Base-by-base conservation (phyloP, 64 coral and sea anemone genomes). In the Porites lutea region DNA sequence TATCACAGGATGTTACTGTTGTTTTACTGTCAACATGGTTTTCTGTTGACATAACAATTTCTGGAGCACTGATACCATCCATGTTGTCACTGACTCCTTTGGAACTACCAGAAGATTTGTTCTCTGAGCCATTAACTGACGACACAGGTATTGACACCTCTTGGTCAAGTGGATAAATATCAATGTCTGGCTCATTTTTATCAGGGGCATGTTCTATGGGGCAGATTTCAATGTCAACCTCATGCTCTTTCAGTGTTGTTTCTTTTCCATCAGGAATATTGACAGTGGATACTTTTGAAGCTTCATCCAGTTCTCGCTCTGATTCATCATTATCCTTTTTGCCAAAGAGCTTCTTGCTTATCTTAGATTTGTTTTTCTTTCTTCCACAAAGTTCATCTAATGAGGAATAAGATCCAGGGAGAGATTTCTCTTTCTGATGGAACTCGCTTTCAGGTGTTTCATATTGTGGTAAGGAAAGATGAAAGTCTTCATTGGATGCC, bases 91-190 rank as follows among this genome's bases (percentile, higher is more conserved):
- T 48, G 14, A 14, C 59, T 22, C 13, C 44, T 52, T 84, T 15
- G 20, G 61, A 10, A 57, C 79, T 3, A 84, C 84, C 76, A 9
- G 87, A 66, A n/a, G 84, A 44, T 51, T 82, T 72, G 69, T 84
- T 82, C 14, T 89, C 7, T 20, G 86, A 65, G 2, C 47, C 48
- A 21, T 79, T 51, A 79, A 63, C 87, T 47, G 82, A 62, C 45
- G 76, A 37, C 27, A 37, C 87, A 66, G 72, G 73, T 43, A 71
- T 49, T 23, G 78, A 64, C 22, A 37, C 71, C 9, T 53, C 75
- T n/a, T 82, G 55, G 43, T 89, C 87, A 22, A 94, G 86, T 0
- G 92, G 92, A 75, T 94, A 89, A 83, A 94, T 94, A 27, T 94
- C 92, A 45, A 94, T 94, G 70, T 94, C 92, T 64, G 44, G 62